A percentile compares a stretch with the other conserved stretches of the same genome.
These are phyloP conservation scores for Noctua comes DNA, from an alignment of 2,888 invertebrate genomes.

Conservation along the genomic window DNA sequence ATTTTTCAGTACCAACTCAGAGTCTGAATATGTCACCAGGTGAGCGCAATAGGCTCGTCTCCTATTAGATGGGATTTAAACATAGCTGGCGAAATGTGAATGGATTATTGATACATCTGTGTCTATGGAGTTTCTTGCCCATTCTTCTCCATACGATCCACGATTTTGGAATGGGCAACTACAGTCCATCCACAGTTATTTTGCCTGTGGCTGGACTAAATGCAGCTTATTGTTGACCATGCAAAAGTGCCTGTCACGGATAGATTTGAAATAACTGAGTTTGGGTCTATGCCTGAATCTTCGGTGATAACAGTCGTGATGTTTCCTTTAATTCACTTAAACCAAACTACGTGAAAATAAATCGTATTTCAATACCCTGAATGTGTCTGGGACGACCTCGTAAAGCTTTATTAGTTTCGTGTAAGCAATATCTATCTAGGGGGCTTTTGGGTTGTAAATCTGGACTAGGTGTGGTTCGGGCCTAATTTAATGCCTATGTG, in stretches of 20 bases:
- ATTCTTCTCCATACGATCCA: neutral
- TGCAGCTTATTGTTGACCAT: neutral
- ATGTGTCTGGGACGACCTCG: conserved; percentile 44
- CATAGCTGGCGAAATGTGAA: neutral
- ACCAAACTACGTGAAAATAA: conserved; percentile 26
- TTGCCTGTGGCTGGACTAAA: neutral
- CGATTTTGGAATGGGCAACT: neutral
- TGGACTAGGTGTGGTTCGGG: conserved; percentile 18
- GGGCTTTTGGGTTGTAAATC: conserved; percentile 38
- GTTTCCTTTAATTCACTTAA: conserved; percentile 17
- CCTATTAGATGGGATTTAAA: neutral
- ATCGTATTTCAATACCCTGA: conserved; percentile 23
- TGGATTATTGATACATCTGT: neutral
- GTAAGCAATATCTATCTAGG: conserved; percentile 46
- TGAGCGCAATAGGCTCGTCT: neutral
- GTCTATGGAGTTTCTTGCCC: neutral
- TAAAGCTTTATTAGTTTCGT: conserved; percentile 48
- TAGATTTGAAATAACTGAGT: neutral
- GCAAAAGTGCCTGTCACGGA: too few species aligned
- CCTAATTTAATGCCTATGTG: conserved; percentile 37
- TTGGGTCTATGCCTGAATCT: neutral
- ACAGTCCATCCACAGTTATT: neutral
- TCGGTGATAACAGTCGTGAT: neutral
- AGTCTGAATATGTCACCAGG: neutral
- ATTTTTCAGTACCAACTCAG: neutral